Evolutionary conservation across 2,888 invertebrate species (phyloP).

Genomic region (Brachyptera risi): DNA sequence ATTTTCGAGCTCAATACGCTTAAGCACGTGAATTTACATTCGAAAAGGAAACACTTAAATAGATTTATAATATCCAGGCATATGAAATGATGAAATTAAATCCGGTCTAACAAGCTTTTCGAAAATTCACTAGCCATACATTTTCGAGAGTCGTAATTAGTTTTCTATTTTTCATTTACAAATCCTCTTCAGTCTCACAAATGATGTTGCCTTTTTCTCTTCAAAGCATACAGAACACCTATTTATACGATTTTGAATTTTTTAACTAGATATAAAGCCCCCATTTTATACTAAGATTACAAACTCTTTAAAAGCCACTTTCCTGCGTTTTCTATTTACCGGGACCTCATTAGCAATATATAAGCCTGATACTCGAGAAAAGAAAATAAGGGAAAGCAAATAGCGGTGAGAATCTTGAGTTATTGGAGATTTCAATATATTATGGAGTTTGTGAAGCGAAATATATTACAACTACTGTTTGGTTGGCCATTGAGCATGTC

Average conservation of each 20-base stretch:
- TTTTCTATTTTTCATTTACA: constrained; percentile 13
- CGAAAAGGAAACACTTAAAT: too few species aligned
- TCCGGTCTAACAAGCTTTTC: background rate
- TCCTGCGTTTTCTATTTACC: background rate
- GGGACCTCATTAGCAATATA: constrained; percentile 29
- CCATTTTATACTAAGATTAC: constrained; percentile 5
- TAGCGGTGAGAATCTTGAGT: background rate
- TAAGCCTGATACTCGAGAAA: too few species aligned
- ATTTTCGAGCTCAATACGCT: too few species aligned
- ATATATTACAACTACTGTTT: too few species aligned
- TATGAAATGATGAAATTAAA: too few species aligned
- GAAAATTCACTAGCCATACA: constrained; percentile 9
- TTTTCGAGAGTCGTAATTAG: constrained; percentile 18
- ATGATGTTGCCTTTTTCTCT: constrained; percentile 6
- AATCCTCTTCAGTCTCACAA: constrained; percentile 2
- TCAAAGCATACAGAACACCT: background rate
- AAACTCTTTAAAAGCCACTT: constrained; percentile 17
- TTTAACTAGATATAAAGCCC: constrained; percentile 22
- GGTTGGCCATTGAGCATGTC: too few species aligned
- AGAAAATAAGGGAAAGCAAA: constrained; percentile 4
- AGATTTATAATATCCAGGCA: too few species aligned
- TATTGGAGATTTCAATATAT: background rate
- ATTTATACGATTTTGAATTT: constrained; percentile 7
- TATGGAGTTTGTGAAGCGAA: too few species aligned
- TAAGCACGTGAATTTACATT: background rate